Conservation (phyloP, 2,888 invertebrate species). For the Agrilus mali region DNA sequence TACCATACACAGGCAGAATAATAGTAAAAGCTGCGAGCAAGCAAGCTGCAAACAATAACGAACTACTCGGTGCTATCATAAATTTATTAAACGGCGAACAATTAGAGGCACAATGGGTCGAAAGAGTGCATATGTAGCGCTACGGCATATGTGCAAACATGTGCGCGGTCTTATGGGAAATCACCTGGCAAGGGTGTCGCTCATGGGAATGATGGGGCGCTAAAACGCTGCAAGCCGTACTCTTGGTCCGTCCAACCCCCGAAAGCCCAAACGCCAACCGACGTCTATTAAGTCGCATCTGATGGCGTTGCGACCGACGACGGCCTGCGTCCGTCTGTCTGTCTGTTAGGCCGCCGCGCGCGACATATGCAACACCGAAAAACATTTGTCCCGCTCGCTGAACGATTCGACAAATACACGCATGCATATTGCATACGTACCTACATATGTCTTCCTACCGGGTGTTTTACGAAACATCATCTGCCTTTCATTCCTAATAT, state of each 20-base stretch:
- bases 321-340: conserved; percentile 11
- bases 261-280: conserved; percentile 18
- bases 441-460: too few species aligned
- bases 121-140: conserved; percentile 23
- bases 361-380: conserved; percentile 18
- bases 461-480: too few species aligned
- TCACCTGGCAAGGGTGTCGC: conserved; percentile 33
- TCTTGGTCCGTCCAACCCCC: conserved; percentile 4
- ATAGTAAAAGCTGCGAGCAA: background rate
- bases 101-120: conserved; percentile 30
- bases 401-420: too few species aligned
- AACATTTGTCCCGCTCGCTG: too few species aligned
- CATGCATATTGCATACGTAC: too few species aligned
- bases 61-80: conserved; percentile 24
- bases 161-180: conserved; percentile 38
- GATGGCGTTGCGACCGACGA: conserved; percentile 9
- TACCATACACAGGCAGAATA: background rate
- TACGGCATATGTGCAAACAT: conserved; percentile 36
- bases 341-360: conserved; percentile 16
- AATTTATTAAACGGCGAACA: conserved; percentile 33
- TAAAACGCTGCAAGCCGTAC: conserved; percentile 8
- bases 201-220: conserved; percentile 26
- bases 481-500: too few species aligned
- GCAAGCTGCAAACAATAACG: conserved; percentile 27
- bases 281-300: conserved; percentile 16